Conservation (phyloP, 1,140 invertebrate species). For the Achatina immaculata region DNA sequence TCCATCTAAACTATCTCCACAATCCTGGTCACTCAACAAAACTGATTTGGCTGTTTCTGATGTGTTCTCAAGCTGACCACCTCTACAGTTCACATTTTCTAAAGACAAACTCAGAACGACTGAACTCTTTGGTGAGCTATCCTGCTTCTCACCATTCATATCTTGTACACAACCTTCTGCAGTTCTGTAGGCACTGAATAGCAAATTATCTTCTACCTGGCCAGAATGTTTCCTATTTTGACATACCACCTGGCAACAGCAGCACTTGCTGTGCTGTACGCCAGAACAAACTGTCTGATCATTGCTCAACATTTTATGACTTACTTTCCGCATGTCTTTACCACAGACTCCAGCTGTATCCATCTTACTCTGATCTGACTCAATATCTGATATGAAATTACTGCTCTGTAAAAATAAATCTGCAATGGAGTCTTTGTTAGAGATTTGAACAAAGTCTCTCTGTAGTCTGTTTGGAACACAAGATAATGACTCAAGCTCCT, state of each 20-base stretch:
- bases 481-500: background rate
- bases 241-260: background rate
- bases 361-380: background rate
- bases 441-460: background rate
- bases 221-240: background rate
- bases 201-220: background rate
- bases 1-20: too few species aligned
- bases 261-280: background rate
- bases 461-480: background rate
- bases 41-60: background rate
- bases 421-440: background rate
- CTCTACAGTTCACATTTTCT: background rate
- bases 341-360: background rate
- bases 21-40: background rate
- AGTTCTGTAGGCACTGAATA: background rate
- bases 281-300: background rate
- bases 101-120: constrained; percentile 1
- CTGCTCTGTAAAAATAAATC: background rate
- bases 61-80: background rate
- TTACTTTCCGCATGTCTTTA: background rate
- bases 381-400: background rate
- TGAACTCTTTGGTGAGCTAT: background rate
- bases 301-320: background rate
- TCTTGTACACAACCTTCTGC: background rate
- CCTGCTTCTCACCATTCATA: background rate